These are phyloP conservation scores for Ceratotherium simum DNA, from an alignment of 2,113 vertebrate species.

Conservation along the genomic window DNA sequence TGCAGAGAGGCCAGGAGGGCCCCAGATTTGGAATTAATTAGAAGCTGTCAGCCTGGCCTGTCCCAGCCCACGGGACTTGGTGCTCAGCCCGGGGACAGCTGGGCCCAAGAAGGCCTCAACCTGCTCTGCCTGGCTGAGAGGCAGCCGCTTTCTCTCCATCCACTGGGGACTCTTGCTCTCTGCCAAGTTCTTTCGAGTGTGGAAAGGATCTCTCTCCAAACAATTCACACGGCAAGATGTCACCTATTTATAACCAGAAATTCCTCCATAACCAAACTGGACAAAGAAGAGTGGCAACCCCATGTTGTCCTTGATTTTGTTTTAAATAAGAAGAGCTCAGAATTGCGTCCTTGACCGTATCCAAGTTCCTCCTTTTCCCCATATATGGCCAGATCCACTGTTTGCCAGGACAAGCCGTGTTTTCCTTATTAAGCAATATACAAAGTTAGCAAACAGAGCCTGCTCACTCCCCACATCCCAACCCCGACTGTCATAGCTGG, in stretches of 20 bases:
- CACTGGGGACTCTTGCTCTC: neutral
- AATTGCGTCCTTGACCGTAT: constrained; percentile 75
- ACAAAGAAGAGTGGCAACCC: constrained; percentile 67
- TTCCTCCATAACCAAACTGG: constrained; percentile 69
- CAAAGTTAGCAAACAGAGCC: constrained; percentile 84
- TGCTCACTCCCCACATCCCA: neutral
- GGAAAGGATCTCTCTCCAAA: constrained; percentile 65
- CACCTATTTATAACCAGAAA: constrained; percentile 75
- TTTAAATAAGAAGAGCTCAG: constrained; percentile 72
- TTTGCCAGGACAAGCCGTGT: constrained; percentile 77
- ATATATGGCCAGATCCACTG: constrained; percentile 84
- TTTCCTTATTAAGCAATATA: constrained; percentile 88
- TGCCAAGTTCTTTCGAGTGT: constrained; percentile 47
- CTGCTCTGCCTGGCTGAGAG: neutral
- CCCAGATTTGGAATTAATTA: neutral
- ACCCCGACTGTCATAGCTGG: neutral
- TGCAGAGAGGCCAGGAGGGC: neutral
- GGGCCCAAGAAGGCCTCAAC: neutral
- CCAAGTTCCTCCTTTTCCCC: constrained; percentile 85
- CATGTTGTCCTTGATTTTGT: constrained; percentile 75
- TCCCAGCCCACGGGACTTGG: neutral
- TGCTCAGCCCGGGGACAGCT: neutral
- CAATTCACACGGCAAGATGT: constrained; percentile 65
- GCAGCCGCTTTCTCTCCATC: neutral
- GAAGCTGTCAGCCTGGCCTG: neutral